Conservation (phyloP, 2,888 invertebrate species). For the Acleris sparsana region DNA sequence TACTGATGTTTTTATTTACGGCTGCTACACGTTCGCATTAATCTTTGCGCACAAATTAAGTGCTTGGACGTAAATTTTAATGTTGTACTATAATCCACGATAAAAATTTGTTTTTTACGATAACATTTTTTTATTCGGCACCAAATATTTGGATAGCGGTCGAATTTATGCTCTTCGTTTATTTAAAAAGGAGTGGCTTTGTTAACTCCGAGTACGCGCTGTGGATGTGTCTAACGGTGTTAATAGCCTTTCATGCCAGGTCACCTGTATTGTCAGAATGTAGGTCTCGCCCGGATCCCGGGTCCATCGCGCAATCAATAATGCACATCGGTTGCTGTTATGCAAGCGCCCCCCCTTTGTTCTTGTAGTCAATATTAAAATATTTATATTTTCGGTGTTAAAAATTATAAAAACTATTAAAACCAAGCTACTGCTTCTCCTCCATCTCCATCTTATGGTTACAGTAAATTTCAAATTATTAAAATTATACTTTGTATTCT, state of each 20-base stretch:
- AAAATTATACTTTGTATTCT: too few species aligned
- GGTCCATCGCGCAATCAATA: constrained; percentile 64
- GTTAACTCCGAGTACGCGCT: not conserved
- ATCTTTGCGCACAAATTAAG: constrained; percentile 21
- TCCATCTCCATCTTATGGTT: too few species aligned
- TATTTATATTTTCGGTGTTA: not conserved
- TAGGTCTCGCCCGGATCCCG: constrained; percentile 63
- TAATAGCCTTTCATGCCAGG: constrained; percentile 60
- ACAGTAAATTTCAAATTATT: too few species aligned
- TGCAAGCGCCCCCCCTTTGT: constrained; percentile 11
- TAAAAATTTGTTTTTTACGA: not conserved
- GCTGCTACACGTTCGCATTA: constrained; percentile 5
- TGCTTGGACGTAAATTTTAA: not conserved
- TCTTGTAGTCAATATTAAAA: not conserved
- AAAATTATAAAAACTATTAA: not conserved
- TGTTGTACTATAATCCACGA: too few species aligned
- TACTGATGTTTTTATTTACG: constrained; percentile 31
- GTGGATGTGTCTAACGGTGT: constrained; percentile 47
- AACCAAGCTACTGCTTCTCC: not conserved
- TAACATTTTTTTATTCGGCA: not conserved
- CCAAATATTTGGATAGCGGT: too few species aligned
- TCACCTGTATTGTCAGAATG: constrained; percentile 59
- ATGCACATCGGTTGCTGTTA: constrained; percentile 37
- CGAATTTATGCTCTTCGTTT: too few species aligned
- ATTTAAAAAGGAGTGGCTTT: not conserved